Base-by-base conservation (phyloP, 2,888 invertebrate genomes). In the Arrhopalites spinosus region DNA sequence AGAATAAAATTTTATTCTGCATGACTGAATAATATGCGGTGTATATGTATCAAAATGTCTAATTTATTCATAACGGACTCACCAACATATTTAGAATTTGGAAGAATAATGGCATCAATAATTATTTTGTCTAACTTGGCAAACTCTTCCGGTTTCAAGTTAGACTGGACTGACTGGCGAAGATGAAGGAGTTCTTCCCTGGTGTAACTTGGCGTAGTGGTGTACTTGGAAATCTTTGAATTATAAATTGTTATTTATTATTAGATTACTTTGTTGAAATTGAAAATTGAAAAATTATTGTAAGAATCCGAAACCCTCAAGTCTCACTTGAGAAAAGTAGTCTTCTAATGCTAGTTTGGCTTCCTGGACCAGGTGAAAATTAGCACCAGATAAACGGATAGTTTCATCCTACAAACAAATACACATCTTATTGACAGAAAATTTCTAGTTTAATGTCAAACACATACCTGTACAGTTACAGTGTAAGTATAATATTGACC, bases 301-400 rank as follows among this genome's bases (percentile, higher is more conserved):
- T 7, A 36, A 36, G 36, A 36, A n/a, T n/a, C n/a, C n/a, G n/a
- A n/a, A n/a, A n/a, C n/a, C n/a, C 36, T 11, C 3, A 36, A 36
- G 11, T 3, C 36, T 7, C 36, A 36, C 36, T 11, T 36, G 3
- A 1, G 77, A 77, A 70, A 95, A 95, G 86, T 93, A 93, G 86
- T 94, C 94, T 85, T 95, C 95, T 84, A 95, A 87, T 81, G 94
- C 92, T 84, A 94, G 87, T 87, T 95, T 95, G 76, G 94, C 94
- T 84, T 91, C 92, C 84, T 94, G 88, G 87, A 94, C 93, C 85
- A 93, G 89, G 1, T 67, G 73, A 59, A 74, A 74, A 86, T 93
- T 92, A 84, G 90, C 90, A 75, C 95, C 94, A 78, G 93, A 93
- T 84, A 95, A 50, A n/a, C 50, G 50, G 3, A 50, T 50, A 3